Evolutionary conservation across 2,888 invertebrate genomes (phyloP).

Genomic region (Dicyrtoma fusca): DNA sequence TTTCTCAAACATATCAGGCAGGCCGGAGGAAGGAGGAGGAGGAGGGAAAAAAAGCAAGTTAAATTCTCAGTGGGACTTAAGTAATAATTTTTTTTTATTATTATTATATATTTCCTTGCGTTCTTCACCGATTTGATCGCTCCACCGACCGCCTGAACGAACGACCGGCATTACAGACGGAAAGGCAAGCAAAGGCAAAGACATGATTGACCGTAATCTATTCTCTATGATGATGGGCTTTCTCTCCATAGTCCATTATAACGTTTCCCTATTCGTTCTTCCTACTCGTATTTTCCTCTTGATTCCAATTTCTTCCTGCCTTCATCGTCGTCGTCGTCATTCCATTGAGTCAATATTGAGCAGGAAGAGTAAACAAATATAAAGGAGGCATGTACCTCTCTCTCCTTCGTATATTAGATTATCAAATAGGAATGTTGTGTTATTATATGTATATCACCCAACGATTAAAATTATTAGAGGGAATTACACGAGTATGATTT

Average conservation of each 20-base stretch:
- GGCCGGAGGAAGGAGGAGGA: neutral
- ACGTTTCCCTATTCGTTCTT: too few species aligned
- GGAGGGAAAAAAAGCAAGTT: constrained; percentile 4
- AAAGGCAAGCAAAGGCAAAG: neutral
- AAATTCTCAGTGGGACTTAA: constrained; percentile 4
- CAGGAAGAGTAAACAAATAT: too few species aligned
- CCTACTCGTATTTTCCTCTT: constrained; percentile 1
- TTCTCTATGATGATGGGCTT: constrained; percentile 32
- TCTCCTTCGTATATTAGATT: too few species aligned
- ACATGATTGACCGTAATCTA: constrained; percentile 32
- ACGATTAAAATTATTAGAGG: too few species aligned
- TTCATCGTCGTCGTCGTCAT: too few species aligned
- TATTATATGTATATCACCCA: too few species aligned
- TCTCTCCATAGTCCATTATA: neutral
- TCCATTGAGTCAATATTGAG: too few species aligned
- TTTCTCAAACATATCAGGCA: constrained; percentile 53
- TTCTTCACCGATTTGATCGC: constrained; percentile 15
- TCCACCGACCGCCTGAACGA: neutral
- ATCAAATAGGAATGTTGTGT: too few species aligned
- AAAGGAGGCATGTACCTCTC: too few species aligned
- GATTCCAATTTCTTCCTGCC: too few species aligned
- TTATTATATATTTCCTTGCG: neutral
- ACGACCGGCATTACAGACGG: neutral
- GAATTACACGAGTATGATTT: too few species aligned
- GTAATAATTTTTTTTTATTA: too few species aligned